Percentiles rank a stretch among this genome's conserved stretches.
Evolutionary conservation across 1,140 invertebrate species (phyloP).

Genomic region (Apocrypta bakeri): DNA sequence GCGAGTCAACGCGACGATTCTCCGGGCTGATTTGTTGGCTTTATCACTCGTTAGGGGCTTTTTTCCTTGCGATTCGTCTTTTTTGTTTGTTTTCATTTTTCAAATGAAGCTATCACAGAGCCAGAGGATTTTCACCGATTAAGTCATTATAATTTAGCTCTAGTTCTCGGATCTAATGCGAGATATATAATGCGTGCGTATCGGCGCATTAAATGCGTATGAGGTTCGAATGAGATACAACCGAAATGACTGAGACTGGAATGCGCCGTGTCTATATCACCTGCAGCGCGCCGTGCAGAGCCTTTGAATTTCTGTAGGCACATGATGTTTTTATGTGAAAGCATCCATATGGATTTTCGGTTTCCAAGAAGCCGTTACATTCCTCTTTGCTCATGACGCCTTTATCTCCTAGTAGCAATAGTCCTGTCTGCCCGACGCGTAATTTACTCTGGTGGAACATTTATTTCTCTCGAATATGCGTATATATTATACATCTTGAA

Average conservation of each 20-base stretch:
- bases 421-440: not conserved
- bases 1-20: not conserved
- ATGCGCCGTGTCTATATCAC: conserved; percentile 5
- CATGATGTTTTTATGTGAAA: conserved; percentile 35
- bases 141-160: too few relatives aligned
- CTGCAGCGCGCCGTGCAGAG: not conserved
- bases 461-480: not conserved
- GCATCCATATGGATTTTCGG: conserved; percentile 37
- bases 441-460: not conserved
- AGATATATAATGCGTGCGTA: too few relatives aligned
- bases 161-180: too few relatives aligned
- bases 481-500: too few relatives aligned
- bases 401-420: conserved; percentile 1
- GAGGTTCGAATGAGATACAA: not conserved
- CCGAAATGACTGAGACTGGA: not conserved
- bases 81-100: too few relatives aligned
- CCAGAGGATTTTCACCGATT: not conserved
- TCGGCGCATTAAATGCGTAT: too few relatives aligned
- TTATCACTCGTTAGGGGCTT: not conserved
- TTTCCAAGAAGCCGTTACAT: conserved; percentile 29
- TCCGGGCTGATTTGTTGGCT: not conserved
- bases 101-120: not conserved
- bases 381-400: not conserved
- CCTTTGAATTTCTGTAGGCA: conserved; percentile 1
- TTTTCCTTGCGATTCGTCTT: too few relatives aligned